phyloP scores from a whole-genome alignment of 2,797 vertebrate genomes.

The Oreonectes daqikongensis region DNA sequence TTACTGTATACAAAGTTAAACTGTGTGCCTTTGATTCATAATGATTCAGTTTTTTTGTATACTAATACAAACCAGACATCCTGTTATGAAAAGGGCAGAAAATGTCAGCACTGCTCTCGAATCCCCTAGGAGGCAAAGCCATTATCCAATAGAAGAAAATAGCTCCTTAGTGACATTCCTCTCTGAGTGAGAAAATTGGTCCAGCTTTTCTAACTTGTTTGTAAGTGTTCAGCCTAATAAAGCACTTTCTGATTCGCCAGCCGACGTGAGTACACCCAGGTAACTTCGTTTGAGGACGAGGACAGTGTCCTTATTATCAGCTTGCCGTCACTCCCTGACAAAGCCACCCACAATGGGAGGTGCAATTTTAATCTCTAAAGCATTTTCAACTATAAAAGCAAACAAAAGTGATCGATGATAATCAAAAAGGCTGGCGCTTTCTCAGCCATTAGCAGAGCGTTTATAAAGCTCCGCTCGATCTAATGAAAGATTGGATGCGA shows the following conservation, averaged over 20 bases:
- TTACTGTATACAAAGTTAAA: not conserved
- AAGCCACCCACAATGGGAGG: slow-evolving; percentile 55
- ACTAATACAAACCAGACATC: slow-evolving; percentile 27
- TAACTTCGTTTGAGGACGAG: slow-evolving; percentile 52
- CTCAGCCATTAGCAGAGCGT: slow-evolving; percentile 51
- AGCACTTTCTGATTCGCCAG: slow-evolving; percentile 31
- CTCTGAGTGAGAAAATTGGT: slow-evolving; percentile 44
- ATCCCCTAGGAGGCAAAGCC: slow-evolving; percentile 31
- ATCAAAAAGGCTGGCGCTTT: slow-evolving; percentile 53
- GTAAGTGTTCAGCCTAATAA: slow-evolving; percentile 54
- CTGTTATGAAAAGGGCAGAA: slow-evolving; percentile 24
- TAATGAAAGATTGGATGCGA: slow-evolving; percentile 54
- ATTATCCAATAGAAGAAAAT: slow-evolving; percentile 48
- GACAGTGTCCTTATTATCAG: slow-evolving; percentile 51
- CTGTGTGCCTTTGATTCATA: not conserved
- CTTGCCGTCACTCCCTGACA: slow-evolving; percentile 42
- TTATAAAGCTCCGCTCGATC: slow-evolving; percentile 35
- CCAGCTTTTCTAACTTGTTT: slow-evolving; percentile 49
- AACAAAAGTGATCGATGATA: slow-evolving; percentile 62
- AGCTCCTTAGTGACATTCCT: slow-evolving; percentile 36
- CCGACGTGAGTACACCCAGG: slow-evolving; percentile 14
- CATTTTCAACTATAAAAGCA: slow-evolving; percentile 60
- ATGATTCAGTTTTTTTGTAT: slow-evolving; percentile 10
- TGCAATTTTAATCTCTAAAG: slow-evolving; percentile 59
- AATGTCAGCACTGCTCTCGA: slow-evolving; percentile 40